These are phyloP conservation scores for Melipona quadrifasciata DNA, from an alignment of 1,140 invertebrate species.

Conservation along the genomic window DNA sequence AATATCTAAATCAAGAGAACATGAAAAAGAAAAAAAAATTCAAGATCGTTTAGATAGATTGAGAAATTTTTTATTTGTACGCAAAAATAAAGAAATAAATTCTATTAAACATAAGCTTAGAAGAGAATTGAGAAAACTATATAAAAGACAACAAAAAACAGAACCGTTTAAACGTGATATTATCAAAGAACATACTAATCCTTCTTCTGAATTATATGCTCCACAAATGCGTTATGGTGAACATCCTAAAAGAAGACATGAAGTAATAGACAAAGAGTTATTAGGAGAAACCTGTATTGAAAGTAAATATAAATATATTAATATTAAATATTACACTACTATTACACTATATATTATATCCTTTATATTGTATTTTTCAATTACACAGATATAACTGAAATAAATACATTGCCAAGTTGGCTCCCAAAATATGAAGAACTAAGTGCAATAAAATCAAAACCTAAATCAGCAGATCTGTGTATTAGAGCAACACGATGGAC, in stretches of 20 bases:
- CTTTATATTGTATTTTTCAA: conserved; percentile 2
- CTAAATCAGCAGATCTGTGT: conserved; percentile 78
- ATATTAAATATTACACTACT: not conserved
- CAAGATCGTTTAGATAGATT: conserved; percentile 68
- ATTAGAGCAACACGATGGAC: conserved; percentile 85
- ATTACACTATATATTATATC: not conserved
- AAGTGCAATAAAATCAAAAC: conserved; percentile 63
- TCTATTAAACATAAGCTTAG: conserved; percentile 70
- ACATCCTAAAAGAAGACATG: conserved; percentile 68
- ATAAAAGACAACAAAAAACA: conserved; percentile 74
- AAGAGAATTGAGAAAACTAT: conserved; percentile 83
- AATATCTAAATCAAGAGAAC: conserved; percentile 77
- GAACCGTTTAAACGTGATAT: conserved; percentile 76
- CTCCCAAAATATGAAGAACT: conserved; percentile 67
- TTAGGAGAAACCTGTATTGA: conserved; percentile 24
- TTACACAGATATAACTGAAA: conserved; percentile 69
- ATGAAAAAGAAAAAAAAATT: conserved; percentile 78
- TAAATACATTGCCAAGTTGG: conserved; percentile 72
- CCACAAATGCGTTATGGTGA: conserved; percentile 80
- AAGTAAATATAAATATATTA: conserved; percentile 32
- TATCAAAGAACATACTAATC: conserved; percentile 78
- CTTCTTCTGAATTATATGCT: conserved; percentile 81
- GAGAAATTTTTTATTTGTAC: conserved; percentile 56
- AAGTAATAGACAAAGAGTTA: conserved; percentile 53
- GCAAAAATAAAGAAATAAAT: conserved; percentile 64